Conservation (phyloP, 1,140 invertebrate genomes). For the Temnothorax curvispinosus region DNA sequence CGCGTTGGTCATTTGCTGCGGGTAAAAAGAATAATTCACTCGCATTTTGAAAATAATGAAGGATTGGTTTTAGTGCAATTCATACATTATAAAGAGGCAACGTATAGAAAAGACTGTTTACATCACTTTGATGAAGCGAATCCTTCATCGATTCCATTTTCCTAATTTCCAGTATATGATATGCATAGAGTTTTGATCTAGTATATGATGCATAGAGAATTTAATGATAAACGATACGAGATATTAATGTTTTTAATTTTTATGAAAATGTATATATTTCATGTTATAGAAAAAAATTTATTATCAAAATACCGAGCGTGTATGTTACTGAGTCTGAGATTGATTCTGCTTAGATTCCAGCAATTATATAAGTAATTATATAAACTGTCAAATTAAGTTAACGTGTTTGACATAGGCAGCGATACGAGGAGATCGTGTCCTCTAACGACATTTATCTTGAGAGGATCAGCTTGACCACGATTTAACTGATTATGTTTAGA, state of each 20-base stretch:
- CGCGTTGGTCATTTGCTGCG: background rate
- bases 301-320: too few relatives aligned
- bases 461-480: background rate
- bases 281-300: too few relatives aligned
- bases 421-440: background rate
- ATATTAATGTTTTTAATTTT: too few relatives aligned
- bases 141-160: background rate
- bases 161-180: background rate
- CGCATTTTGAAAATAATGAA: background rate
- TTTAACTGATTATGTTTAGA: constrained; percentile 75
- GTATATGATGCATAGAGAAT: too few relatives aligned
- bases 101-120: background rate
- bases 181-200: background rate
- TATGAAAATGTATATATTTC: too few relatives aligned
- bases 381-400: constrained; percentile 6
- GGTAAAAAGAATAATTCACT: background rate
- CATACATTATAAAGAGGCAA: background rate
- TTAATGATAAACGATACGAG: too few relatives aligned
- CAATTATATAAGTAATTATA: background rate
- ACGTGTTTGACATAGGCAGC: constrained; percentile 47
- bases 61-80: too few relatives aligned
- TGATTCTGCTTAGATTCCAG: background rate
- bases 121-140: background rate
- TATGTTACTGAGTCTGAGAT: background rate
- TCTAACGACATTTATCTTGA: background rate